Conservation (phyloP, 2,113 vertebrate species). For the Thryonomys swinderianus region DNA sequence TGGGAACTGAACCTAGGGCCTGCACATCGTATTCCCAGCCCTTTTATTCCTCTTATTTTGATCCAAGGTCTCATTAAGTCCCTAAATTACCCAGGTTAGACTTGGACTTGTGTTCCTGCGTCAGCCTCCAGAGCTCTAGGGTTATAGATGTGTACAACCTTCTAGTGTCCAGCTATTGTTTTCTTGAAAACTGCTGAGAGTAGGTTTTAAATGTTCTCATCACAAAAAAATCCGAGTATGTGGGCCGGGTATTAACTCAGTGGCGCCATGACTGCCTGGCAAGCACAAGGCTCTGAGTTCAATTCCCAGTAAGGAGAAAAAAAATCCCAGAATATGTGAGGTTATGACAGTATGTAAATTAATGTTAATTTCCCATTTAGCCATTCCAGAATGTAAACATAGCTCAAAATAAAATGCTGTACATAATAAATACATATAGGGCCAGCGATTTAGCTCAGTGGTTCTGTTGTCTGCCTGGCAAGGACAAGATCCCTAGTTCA, state of each 20-base stretch:
- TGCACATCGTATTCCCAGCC: background rate
- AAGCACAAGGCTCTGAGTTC: too few relatives aligned
- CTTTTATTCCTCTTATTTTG: background rate
- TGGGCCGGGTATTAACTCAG: too few relatives aligned
- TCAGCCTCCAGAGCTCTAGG: background rate
- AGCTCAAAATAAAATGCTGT: background rate
- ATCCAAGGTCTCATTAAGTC: background rate
- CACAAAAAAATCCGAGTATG: background rate
- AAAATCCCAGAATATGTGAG: background rate
- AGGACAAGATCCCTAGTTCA: too few relatives aligned
- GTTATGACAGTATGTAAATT: background rate
- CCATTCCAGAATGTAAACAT: background rate
- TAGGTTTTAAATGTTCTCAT: background rate
- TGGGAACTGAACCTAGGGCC: background rate
- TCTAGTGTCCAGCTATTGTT: background rate
- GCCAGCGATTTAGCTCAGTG: too few relatives aligned
- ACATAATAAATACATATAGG: background rate
- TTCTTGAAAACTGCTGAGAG: background rate
- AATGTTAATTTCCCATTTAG: background rate
- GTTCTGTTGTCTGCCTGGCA: too few relatives aligned
- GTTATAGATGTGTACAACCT: background rate
- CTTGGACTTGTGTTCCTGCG: background rate
- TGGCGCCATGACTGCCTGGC: too few relatives aligned
- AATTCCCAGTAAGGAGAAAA: too few relatives aligned
- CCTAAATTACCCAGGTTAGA: background rate